A percentile compares a stretch with the other conserved stretches of the same genome.
Evolutionary conservation across 2,888 invertebrate genomes (phyloP).

Genomic region (Leptinotarsa juncta): DNA sequence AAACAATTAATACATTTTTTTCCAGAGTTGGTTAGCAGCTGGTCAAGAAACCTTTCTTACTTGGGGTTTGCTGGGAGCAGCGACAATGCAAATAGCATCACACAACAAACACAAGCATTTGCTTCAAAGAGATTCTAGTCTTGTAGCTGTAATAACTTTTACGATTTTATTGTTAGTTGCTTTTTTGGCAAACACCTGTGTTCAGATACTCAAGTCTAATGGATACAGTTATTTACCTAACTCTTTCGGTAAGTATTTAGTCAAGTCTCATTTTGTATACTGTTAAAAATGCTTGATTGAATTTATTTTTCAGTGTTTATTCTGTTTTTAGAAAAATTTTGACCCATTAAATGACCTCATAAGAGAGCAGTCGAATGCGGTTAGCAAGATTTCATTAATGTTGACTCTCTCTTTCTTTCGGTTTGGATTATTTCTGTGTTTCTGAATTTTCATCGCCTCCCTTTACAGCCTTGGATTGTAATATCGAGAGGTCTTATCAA

Average conservation of each 20-base stretch:
- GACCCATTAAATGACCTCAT: too few species aligned
- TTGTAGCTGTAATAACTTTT: constrained; percentile 79
- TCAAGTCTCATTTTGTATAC: background rate
- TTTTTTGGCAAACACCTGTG: constrained; percentile 85
- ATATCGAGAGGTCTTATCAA: too few species aligned
- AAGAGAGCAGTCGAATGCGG: too few species aligned
- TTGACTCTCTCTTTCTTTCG: too few species aligned
- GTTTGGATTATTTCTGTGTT: too few species aligned
- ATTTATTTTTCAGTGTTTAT: too few species aligned
- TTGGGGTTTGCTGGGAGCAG: constrained; percentile 86
- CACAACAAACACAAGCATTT: constrained; percentile 79
- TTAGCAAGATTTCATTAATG: too few species aligned
- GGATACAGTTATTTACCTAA: constrained; percentile 83
- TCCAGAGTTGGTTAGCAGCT: constrained; percentile 89
- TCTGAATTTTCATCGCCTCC: too few species aligned
- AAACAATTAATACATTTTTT: constrained; percentile 42
- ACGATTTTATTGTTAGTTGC: constrained; percentile 80
- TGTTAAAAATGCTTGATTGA: background rate
- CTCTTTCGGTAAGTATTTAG: constrained; percentile 80
- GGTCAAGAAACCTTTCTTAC: constrained; percentile 89
- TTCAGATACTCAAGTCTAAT: constrained; percentile 79
- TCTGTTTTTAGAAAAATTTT: too few species aligned
- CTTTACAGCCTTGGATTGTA: too few species aligned
- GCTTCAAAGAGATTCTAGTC: constrained; percentile 72
- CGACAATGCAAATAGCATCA: constrained; percentile 83